Evolutionary conservation across 2,113 vertebrate genomes (phyloP), one percentile per base, ranked within the genome.

Genomic region (Oceanites oceanicus): DNA sequence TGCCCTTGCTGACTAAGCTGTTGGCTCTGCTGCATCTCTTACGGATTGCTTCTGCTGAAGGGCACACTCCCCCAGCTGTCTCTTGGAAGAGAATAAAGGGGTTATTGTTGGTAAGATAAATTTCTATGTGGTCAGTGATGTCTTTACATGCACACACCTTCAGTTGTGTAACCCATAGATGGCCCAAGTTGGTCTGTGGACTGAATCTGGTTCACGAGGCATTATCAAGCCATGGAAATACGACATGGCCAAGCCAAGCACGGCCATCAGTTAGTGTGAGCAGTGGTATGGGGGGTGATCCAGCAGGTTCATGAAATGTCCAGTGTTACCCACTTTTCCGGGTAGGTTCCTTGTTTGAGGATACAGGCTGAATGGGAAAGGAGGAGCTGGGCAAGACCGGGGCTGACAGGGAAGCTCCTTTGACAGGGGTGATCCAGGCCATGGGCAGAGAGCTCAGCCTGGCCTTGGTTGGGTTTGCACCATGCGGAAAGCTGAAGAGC

Each of bases 1-100:
- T 78, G 83, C 65, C 49, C 61, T 74, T 91, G 95, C 86, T 92
- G 92, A 67, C 56, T 68, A 63, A 92, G 80, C 76, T 6, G 2
- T 61, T 94, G 91, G 76, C 79, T 89, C 56, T 65, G 56, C 61
- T 65, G 56, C 13, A 47, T 32, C 38, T 81, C 86, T 89, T 75
- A 70, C 0, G 5, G 40, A 88, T 72, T 78, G 25, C 56, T 81
- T 81, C 65, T 81, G 44, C 61, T 94, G 90, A 88, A 84, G 65
- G 72, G 47, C 68, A 86, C 19, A 4, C 50, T 95, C 7, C 42
- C 15, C 9, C 10, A 32, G 25, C 44, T 49, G 72, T 32, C 44
- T 89, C 47, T 44, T 44, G 56, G 58, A 45, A 63, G 32, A 74
- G 18, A 80, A 36, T 63, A 81, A 92, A 84, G 29, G 12, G 17